phyloP scores from a whole-genome alignment of 2,113 vertebrate species.

The Gymnobelideus leadbeateri region DNA sequence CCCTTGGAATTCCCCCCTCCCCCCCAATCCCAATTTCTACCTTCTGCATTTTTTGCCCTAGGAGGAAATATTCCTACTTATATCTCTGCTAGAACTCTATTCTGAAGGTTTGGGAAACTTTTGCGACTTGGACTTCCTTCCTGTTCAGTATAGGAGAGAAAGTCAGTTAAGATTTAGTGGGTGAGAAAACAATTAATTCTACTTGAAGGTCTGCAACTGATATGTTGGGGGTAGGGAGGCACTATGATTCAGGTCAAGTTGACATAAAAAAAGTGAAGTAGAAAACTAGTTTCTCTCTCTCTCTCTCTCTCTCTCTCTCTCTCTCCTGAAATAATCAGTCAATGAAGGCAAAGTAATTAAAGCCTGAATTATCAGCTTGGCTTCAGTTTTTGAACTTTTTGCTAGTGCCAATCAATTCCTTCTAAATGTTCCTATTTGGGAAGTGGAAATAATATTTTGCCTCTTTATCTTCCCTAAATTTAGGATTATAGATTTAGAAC shows the following conservation, averaged over 20 bases:
- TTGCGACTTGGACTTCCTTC: background rate
- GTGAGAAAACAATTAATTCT: background rate
- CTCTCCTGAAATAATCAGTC: conserved; percentile 1
- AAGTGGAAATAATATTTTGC: background rate
- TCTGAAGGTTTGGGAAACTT: background rate
- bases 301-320: too few relatives aligned
- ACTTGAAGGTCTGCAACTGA: background rate
- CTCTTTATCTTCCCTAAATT: background rate
- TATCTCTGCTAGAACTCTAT: background rate
- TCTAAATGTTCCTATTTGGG: background rate
- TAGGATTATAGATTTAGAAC: background rate
- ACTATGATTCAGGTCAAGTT: background rate
- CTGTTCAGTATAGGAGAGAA: background rate
- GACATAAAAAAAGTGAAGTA: background rate
- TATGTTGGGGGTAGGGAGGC: background rate
- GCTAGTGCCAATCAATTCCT: background rate
- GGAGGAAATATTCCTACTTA: background rate
- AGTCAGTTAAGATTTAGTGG: background rate
- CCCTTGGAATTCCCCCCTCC: background rate
- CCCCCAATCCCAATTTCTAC: background rate
- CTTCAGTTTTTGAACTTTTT: background rate
- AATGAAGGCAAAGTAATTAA: background rate
- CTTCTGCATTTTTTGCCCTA: background rate
- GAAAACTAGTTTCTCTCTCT: background rate
- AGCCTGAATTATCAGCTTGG: background rate